Evolutionary conservation across 2,888 invertebrate species (phyloP).

Genomic region (Diadegma fenestrale): DNA sequence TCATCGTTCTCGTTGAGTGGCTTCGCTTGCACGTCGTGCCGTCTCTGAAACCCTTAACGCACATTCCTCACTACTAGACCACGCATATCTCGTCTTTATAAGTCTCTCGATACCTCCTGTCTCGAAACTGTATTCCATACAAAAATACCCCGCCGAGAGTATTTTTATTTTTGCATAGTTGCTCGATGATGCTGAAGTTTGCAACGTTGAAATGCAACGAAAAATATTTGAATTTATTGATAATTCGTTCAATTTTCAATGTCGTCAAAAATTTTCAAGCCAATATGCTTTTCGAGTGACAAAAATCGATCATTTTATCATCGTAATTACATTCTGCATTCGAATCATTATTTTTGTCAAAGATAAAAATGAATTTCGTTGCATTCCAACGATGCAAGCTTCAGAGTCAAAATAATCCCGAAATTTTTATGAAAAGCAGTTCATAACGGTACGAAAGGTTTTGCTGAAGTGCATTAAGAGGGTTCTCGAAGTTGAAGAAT

Average conservation of each 20-base stretch:
- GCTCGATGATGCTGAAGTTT: too few relatives aligned
- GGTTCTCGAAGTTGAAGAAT: too few relatives aligned
- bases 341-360: too few relatives aligned
- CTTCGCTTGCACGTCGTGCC: conserved; percentile 79
- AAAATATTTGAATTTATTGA: too few relatives aligned
- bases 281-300: too few relatives aligned
- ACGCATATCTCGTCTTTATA: conserved; percentile 38
- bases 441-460: neutral
- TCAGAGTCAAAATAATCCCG: neutral
- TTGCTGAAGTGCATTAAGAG: neutral
- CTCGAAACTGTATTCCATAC: neutral
- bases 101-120: conserved; percentile 16
- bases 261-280: too few relatives aligned
- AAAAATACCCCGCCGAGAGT: neutral
- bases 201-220: too few relatives aligned
- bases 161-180: neutral
- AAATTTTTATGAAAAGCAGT: neutral
- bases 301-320: too few relatives aligned
- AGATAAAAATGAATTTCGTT: too few relatives aligned
- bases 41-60: conserved; percentile 64
- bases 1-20: conserved; percentile 81
- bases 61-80: conserved; percentile 70
- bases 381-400: too few relatives aligned
- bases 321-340: too few relatives aligned
- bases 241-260: too few relatives aligned